These are phyloP conservation scores for Saccostrea echinata DNA, from an alignment of 1,140 invertebrate genomes.

Conservation along the genomic window DNA sequence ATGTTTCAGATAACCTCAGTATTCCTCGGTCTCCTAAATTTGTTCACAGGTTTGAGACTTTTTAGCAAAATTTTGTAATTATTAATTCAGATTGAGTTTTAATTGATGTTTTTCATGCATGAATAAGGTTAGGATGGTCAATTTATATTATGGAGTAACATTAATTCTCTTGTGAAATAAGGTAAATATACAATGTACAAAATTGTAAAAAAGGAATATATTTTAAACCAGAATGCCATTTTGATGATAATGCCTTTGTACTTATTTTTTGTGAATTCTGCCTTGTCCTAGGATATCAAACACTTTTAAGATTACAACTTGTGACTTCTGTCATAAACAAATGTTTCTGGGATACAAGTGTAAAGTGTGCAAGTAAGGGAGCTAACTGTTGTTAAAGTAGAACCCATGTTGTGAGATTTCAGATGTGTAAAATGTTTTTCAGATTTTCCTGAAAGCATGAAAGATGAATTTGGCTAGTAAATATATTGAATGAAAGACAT, in stretches of 20 bases:
- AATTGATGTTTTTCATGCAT: no score
- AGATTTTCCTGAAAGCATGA: neutral
- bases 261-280: neutral
- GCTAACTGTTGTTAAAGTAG: neutral
- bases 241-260: no score
- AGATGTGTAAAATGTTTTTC: neutral
- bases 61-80: neutral
- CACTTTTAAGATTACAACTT: slow-evolving; percentile 90
- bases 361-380: slow-evolving; percentile 91
- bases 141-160: no score
- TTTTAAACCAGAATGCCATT: no score
- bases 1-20: slow-evolving; percentile 70
- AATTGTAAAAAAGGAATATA: no score
- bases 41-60: slow-evolving; percentile 10
- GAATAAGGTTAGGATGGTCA: no score
- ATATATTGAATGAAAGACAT: neutral
- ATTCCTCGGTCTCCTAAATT: slow-evolving; percentile 88
- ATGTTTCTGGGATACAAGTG: slow-evolving; percentile 95
- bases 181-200: no score
- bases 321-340: slow-evolving; percentile 94
- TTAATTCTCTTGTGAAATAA: no score
- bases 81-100: no score
- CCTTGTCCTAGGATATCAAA: slow-evolving; percentile 69
- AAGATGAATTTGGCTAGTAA: neutral
- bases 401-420: neutral